Evolutionary conservation across 2,113 vertebrate species (phyloP).

Genomic region (Plotosus lineatus): DNA sequence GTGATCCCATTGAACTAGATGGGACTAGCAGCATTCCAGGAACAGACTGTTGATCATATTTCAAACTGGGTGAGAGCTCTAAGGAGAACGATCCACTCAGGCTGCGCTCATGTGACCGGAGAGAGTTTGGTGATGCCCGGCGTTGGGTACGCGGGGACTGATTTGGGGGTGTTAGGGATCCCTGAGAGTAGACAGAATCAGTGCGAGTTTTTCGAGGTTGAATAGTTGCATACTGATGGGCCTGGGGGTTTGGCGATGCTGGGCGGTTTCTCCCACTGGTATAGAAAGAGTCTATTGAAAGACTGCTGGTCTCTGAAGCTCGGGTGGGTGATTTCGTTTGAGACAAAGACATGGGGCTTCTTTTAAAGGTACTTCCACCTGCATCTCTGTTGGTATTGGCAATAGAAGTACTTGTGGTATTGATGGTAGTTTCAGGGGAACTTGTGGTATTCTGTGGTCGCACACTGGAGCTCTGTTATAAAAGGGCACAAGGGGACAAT

Average conservation of each 20-base stretch:
- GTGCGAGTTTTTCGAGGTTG: not conserved
- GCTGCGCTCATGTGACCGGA: constrained; percentile 50
- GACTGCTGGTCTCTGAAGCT: constrained; percentile 18
- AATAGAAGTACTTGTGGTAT: not conserved
- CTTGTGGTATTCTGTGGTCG: constrained; percentile 28
- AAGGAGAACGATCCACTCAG: constrained; percentile 40
- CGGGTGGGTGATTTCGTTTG: not conserved
- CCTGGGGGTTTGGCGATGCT: constrained; percentile 45
- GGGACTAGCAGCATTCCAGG: constrained; percentile 16
- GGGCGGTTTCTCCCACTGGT: constrained; percentile 37
- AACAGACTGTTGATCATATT: constrained; percentile 46
- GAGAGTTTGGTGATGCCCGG: not conserved
- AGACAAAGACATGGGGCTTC: constrained; percentile 2
- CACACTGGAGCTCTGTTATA: constrained; percentile 26
- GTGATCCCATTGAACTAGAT: constrained; percentile 35
- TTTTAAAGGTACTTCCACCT: not conserved
- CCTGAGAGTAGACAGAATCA: constrained; percentile 35
- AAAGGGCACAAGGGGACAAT: not conserved
- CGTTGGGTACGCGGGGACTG: constrained; percentile 53
- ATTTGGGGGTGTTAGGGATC: constrained; percentile 53
- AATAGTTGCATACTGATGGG: not conserved
- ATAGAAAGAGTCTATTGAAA: constrained; percentile 38
- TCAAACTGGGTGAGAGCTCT: constrained; percentile 44
- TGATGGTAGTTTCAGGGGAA: not conserved
- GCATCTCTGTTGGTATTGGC: constrained; percentile 24